These are phyloP conservation scores for Habropoda laboriosa DNA, from an alignment of 1,140 invertebrate genomes.

Conservation along the genomic window DNA sequence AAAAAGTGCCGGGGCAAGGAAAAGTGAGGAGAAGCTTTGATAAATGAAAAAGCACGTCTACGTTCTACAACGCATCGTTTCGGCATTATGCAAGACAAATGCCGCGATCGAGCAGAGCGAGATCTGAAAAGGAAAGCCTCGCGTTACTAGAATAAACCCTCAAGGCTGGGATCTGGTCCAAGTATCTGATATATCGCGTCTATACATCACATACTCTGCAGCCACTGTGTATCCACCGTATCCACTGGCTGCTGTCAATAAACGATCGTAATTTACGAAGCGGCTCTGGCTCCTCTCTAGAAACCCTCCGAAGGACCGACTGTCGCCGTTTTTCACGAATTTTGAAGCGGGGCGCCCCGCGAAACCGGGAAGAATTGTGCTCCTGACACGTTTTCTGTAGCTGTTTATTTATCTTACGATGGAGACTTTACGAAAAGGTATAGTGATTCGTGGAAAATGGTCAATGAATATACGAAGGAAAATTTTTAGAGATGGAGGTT, in stretches of 20 bases:
- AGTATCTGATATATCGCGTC: slow-evolving; percentile 29
- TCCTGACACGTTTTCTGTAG: too few relatives aligned
- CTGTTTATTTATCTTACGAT: too few relatives aligned
- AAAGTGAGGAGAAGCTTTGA: not conserved
- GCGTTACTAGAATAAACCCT: slow-evolving; percentile 51
- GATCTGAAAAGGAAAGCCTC: slow-evolving; percentile 37
- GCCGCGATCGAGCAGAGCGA: not conserved
- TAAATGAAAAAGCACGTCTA: not conserved
- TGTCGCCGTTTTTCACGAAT: not conserved
- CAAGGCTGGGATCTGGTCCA: slow-evolving; percentile 49
- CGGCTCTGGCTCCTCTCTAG: not conserved
- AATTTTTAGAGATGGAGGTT: too few relatives aligned
- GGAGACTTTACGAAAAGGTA: too few relatives aligned
- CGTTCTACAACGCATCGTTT: not conserved
- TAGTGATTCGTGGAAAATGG: too few relatives aligned
- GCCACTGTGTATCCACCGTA: not conserved
- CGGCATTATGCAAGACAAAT: slow-evolving; percentile 13
- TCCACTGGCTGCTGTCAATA: slow-evolving; percentile 11
- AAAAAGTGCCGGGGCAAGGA: not conserved
- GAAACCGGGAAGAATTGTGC: too few relatives aligned
- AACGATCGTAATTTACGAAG: slow-evolving; percentile 22
- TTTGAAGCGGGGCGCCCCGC: too few relatives aligned
- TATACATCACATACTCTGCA: not conserved
- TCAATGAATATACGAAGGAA: too few relatives aligned
- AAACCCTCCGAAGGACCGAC: not conserved